Percentiles rank a stretch among this genome's conserved stretches.
Evolutionary conservation across 2,113 vertebrate species (phyloP).

Genomic region (Chinchilla lanigera): DNA sequence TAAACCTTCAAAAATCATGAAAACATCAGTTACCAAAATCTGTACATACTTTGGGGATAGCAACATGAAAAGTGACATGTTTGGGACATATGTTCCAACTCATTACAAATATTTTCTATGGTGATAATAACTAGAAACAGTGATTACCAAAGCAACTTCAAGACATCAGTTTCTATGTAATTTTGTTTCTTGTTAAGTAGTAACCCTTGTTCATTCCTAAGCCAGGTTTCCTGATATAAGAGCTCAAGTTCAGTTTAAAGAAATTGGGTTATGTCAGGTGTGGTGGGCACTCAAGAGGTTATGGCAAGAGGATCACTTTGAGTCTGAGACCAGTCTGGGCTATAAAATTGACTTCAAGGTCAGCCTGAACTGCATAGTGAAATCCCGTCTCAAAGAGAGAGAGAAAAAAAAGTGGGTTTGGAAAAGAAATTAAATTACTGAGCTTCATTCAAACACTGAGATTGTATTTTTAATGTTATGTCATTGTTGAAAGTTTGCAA

Average conservation of each 20-base stretch:
- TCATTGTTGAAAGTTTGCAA: background rate
- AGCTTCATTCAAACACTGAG: background rate
- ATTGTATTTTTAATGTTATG: background rate
- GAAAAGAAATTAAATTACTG: background rate
- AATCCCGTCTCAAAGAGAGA: background rate
- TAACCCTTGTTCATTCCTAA: background rate
- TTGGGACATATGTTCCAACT: background rate
- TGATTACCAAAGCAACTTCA: background rate
- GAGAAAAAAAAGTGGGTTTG: rapidly evolving
- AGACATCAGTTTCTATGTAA: background rate
- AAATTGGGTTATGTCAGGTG: rapidly evolving
- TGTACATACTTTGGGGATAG: background rate
- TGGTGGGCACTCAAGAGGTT: background rate
- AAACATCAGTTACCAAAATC: background rate
- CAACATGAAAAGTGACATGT: background rate
- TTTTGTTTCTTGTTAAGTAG: background rate
- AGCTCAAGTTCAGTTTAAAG: background rate
- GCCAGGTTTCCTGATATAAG: background rate
- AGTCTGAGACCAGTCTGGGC: no score
- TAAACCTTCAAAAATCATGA: slow-evolving; percentile 15
- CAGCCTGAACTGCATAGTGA: background rate
- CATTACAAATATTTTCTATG: background rate
- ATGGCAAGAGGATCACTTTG: background rate
- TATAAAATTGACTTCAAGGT: no score
- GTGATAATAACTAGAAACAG: background rate